Base-by-base conservation (phyloP, 2,888 invertebrate species). In the Scelioninae gen. 1 region DNA sequence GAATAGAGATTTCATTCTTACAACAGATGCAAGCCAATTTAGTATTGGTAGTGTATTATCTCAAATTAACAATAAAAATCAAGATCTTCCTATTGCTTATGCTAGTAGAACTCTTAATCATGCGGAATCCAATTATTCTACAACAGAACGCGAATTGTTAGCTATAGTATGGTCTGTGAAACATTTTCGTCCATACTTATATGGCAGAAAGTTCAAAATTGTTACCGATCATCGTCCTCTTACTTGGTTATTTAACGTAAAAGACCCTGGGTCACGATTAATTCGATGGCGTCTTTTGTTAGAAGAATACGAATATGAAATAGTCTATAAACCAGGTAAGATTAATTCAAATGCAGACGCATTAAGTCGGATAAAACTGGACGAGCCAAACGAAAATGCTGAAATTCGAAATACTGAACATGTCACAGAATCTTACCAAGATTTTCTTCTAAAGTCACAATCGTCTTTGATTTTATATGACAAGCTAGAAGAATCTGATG, bases 11-110 rank as follows among this genome's bases (percentile, higher is more conserved):
- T 90, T 87, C n/a, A 16, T 43, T 15, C 32, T 88, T 51, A 88
- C 87, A 15, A 91, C 91, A 5, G 92, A 91, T 77, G 91, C 91
- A 0, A 88, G 86, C 15, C 11, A 53, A 13, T 51, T 38, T 34
- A 40, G 38, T 15, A 53, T 82, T 5, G 66, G 60, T 0, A 34
- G 51, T 9, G 65, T 77, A 5, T 15, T 82, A 0, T 69, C 49
- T 38, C 80, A 80, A 55, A 13, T 34, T 0, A 68, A 51, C 15
- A 32, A 68, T 5, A 34, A 15, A n/a, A 23, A 51, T 51, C 49
- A 68, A 6, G 74, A 80, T 38, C 23, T 62, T 8, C 78, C 74
- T 0, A 47, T 71, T 0, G 62, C 71, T 9, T 78, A 69, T 29
- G 65, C 60, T 0, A 65, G 53, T n/a, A n/a, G 69, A 23, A 63